phyloP scores from a whole-genome alignment of 1,140 invertebrate species.

The Lethrus apterus region DNA sequence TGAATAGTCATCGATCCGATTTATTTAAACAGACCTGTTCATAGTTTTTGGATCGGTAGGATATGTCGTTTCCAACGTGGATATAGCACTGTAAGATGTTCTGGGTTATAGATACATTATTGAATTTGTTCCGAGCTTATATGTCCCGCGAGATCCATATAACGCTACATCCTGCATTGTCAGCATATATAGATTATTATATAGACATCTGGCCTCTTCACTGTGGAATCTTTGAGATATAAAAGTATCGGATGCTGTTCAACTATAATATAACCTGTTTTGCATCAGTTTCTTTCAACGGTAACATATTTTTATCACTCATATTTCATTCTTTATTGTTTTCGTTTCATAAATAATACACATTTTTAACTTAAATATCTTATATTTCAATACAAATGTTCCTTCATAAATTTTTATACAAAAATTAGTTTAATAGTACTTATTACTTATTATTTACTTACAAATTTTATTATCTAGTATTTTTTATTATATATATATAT shows the following conservation, averaged over 20 bases:
- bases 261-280: conserved; percentile 22
- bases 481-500: too few species aligned
- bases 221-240: conserved; percentile 39
- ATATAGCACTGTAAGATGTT: conserved; percentile 24
- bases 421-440: too few species aligned
- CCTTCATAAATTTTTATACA: too few species aligned
- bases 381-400: conserved; percentile 20
- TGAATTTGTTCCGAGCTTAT: conserved; percentile 42
- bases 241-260: conserved; percentile 33
- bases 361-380: conserved; percentile 20
- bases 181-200: conserved; percentile 45
- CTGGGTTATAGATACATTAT: conserved; percentile 39
- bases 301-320: conserved; percentile 22
- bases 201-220: conserved; percentile 42
- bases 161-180: conserved; percentile 38
- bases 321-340: conserved; percentile 25
- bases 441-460: too few species aligned
- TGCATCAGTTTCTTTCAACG: conserved; percentile 21
- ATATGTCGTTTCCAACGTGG: conserved; percentile 3
- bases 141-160: conserved; percentile 36
- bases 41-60: too few species aligned
- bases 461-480: too few species aligned
- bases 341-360: conserved; percentile 26
- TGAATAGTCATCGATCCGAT: too few species aligned
- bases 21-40: too few species aligned